Percentiles rank a stretch among this genome's conserved stretches.
Evolutionary conservation across 2,797 vertebrate species (phyloP).

Genomic region (Gymnothorax reevesii): DNA sequence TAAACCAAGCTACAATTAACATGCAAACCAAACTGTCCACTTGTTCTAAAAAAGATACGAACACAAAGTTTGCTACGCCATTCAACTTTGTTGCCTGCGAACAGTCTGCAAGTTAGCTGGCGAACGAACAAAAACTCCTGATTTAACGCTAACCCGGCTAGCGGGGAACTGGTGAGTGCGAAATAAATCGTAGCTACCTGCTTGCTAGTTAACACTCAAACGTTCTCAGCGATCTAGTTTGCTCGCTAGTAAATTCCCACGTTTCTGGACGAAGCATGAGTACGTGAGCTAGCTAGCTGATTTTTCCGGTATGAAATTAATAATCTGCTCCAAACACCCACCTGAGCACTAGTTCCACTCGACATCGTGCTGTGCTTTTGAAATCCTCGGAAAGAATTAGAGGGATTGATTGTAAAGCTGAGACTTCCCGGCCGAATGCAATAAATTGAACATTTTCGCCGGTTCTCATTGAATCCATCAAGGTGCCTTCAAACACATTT

Average conservation of each 20-base stretch:
- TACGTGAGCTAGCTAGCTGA: not conserved
- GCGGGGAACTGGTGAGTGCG: too few species aligned
- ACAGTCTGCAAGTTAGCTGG: too few species aligned
- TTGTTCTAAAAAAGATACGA: too few species aligned
- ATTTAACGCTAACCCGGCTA: too few species aligned
- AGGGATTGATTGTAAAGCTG: not conserved
- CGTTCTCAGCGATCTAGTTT: not conserved
- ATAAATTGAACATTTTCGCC: not conserved
- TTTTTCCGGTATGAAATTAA: constrained; percentile 24
- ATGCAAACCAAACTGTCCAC: too few species aligned
- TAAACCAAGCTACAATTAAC: not conserved
- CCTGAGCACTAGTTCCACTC: constrained; percentile 46
- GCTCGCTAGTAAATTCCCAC: not conserved
- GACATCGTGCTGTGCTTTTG: constrained; percentile 52
- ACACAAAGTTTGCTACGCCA: too few species aligned
- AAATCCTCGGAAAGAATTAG: not conserved
- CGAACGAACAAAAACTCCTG: too few species aligned
- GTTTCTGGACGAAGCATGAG: constrained; percentile 22
- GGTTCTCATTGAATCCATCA: not conserved
- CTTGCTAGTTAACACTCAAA: too few species aligned
- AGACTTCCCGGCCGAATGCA: not conserved
- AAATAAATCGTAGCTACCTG: not conserved
- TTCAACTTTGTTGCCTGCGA: too few species aligned
- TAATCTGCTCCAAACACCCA: constrained; percentile 34
- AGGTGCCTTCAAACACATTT: constrained; percentile 52